Conservation (phyloP, 2,888 invertebrate species). For the Hetaerina titia region DNA sequence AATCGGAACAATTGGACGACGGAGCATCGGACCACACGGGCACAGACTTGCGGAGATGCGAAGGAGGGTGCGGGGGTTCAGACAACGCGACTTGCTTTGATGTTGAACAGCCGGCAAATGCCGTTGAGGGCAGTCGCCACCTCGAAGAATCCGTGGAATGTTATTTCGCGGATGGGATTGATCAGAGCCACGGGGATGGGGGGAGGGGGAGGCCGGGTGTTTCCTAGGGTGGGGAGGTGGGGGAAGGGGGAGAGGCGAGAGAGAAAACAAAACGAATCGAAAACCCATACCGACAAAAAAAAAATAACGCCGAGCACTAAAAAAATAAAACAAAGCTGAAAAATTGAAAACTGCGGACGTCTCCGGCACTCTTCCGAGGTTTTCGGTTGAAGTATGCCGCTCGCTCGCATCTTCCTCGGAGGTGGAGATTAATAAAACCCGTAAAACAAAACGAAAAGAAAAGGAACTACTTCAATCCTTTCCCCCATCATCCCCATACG, state of each 20-base stretch:
- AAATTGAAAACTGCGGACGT: conserved; percentile 54
- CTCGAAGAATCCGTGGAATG: conserved; percentile 13
- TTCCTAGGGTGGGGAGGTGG: not conserved
- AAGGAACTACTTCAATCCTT: not conserved
- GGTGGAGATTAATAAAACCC: conserved; percentile 55
- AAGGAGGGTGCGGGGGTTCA: not conserved
- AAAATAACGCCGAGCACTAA: not conserved
- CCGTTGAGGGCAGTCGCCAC: not conserved
- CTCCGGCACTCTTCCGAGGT: not conserved
- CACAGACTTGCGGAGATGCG: not conserved
- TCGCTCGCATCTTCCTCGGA: not conserved
- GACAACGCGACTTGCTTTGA: not conserved
- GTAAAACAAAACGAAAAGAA: conserved; percentile 15
- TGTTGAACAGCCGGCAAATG: not conserved
- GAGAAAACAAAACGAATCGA: not conserved
- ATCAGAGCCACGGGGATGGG: conserved; percentile 10
- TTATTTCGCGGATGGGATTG: conserved; percentile 28
- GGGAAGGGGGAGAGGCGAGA: not conserved
- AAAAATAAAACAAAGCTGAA: not conserved
- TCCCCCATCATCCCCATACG: not conserved
- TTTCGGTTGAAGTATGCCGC: conserved; percentile 59
- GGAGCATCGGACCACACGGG: not conserved
- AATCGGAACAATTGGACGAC: too few species aligned
- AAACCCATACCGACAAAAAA: conserved; percentile 56
- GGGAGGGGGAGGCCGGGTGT: not conserved